Base-by-base conservation (phyloP, 1,140 invertebrate genomes). In the Drosophila micromelanica region DNA sequence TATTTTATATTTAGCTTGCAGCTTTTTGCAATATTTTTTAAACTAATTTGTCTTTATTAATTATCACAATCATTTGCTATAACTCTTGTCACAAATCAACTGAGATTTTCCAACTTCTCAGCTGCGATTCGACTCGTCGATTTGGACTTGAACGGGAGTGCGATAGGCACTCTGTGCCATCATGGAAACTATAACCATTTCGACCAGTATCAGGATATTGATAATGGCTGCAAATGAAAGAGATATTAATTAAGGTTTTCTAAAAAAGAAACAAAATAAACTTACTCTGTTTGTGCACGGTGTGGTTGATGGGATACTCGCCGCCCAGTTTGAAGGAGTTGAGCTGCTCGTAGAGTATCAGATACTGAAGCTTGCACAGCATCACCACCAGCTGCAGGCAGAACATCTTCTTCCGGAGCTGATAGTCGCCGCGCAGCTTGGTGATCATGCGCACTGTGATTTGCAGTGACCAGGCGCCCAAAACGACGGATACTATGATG, bases 151-250 rank as follows among this genome's bases (percentile, higher is more conserved):
- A 40, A 75, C 62, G 9, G 91, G 90, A 0, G 64, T 75, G n/a
- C 80, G 84, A 48, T 92, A 92, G 9, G 90, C 85, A 40, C 86
- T 84, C 43, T 92, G 84, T 0, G 52, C 89, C 64, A 92, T 63
- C 71, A 92, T 78, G 13, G 91, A 92, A 5, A 92, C 85, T 48
- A 92, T 43, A 8, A 91, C 79, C 91, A 92, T 92, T 80, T 92
- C 91, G 17, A 80, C 79, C 43, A 91, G 55, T 38, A 92, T 90
- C 2, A 91, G 46, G 7, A 90, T 80, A 55, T 92, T 91, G 15
- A 92, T 92, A 20, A 91, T 73, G 12, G 90, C 91, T 92, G 48
- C 7, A 73, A 71, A 11, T 17, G n/a, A 5, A 61, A 30, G 38
- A 51, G 3, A 48, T 23, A 46, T 13, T 11, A n/a, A 5, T 32